Base-by-base conservation (phyloP, 2,113 vertebrate genomes). In the Engraulis encrasicolus region DNA sequence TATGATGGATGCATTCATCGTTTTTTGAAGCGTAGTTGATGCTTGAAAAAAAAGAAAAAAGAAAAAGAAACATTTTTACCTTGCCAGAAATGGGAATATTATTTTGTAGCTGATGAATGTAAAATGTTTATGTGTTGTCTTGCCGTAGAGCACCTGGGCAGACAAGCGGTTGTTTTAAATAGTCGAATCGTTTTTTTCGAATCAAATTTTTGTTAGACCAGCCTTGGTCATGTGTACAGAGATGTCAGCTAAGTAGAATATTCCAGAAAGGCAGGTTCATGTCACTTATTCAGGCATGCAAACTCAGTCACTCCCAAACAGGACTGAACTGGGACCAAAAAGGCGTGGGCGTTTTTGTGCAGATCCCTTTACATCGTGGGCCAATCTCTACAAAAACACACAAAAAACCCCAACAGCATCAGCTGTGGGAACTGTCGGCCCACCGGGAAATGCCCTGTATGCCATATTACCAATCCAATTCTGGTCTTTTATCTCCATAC, bases 61-160 rank as follows among this genome's bases (percentile, higher is more conserved):
- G 27, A 34, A 74, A 11, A 2, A 74, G 66, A 74, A 74, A 27
- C 61, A n/a, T n/a, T n/a, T n/a, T n/a, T n/a, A n/a, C n/a, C n/a
- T n/a, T n/a, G n/a, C n/a, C n/a, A n/a, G n/a, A n/a, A n/a, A n/a
- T n/a, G n/a, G n/a, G n/a, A n/a, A n/a, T n/a, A n/a, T n/a, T n/a
- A n/a, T n/a, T n/a, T n/a, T n/a, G n/a, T 74, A 74, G 66, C 66
- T 34, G 34, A 74, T 74, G 66, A 74, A 74, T 74, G 66, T 74
- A 74, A 74, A 74, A 31, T 74, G 66, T 74, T 74, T 12, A 11
- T 34, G 66, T 74, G 66, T 74, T 34, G 66, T 74, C 66, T 74
- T 74, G 66, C 27, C 34, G 66, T 74, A 74, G 31, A 74, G 31
- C 31, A 36, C 66, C 27, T 17, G 15, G 66, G 66, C 27, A 74